phyloP scores from a whole-genome alignment of 2,113 vertebrate genomes.

The Sula dactylatra region DNA sequence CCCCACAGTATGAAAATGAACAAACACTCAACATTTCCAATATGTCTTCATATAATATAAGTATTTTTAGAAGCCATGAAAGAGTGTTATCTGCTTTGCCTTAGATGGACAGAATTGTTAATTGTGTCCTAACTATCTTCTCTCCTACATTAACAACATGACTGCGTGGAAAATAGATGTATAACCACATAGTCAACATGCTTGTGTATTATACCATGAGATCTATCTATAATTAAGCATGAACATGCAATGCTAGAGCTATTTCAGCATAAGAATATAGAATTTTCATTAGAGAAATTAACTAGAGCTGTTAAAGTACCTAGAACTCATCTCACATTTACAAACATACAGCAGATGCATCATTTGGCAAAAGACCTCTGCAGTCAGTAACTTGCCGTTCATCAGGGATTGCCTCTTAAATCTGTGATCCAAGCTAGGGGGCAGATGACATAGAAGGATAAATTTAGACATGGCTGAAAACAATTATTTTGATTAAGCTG shows the following conservation, averaged over 20 bases:
- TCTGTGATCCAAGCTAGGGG: background rate
- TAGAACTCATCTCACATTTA: slow-evolving; percentile 55
- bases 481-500: slow-evolving; percentile 49
- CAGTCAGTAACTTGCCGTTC: slow-evolving; percentile 53
- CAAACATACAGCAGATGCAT: slow-evolving; percentile 32
- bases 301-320: slow-evolving; percentile 10
- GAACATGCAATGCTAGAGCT: background rate
- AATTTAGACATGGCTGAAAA: slow-evolving; percentile 40
- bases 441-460: slow-evolving; percentile 48
- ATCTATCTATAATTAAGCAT: background rate
- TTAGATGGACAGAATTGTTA: background rate
- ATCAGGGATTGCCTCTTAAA: slow-evolving; percentile 58
- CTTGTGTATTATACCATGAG: background rate
- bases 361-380: slow-evolving; percentile 33
- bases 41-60: slow-evolving; percentile 26
- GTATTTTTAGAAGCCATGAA: slow-evolving; percentile 18
- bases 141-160: background rate
- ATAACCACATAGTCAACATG: background rate
- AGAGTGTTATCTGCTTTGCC: background rate
- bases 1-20: slow-evolving; percentile 46
- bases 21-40: slow-evolving; percentile 57
- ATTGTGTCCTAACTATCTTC: background rate
- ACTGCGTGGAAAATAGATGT: background rate
- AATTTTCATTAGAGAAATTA: slow-evolving; percentile 38
- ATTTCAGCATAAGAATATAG: background rate